Evolutionary conservation across 2,888 invertebrate genomes (phyloP).

Genomic region (Neoascia interrupta): DNA sequence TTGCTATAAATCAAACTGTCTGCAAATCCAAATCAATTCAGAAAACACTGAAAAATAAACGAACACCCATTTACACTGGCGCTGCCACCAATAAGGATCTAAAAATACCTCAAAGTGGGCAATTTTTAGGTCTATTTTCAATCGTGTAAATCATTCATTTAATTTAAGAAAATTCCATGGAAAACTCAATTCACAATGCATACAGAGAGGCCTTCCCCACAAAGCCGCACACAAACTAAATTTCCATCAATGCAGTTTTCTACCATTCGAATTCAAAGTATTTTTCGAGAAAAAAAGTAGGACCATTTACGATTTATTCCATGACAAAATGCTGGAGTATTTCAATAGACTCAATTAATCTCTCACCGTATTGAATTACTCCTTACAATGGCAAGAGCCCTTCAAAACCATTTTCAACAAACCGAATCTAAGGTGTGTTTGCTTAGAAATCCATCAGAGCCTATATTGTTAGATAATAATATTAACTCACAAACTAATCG

Average conservation of each 20-base stretch:
- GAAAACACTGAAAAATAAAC: not conserved
- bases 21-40: conserved; percentile 1
- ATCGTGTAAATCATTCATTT: conserved; percentile 56
- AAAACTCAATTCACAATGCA: conserved; percentile 17
- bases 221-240: not conserved
- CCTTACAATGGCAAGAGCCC: conserved; percentile 20
- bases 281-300: conserved; percentile 36
- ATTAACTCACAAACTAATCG: conserved; percentile 14
- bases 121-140: conserved; percentile 45
- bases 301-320: conserved; percentile 19
- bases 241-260: conserved; percentile 22
- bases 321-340: not conserved
- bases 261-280: conserved; percentile 20
- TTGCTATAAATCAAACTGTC: conserved; percentile 36
- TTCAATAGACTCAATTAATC: conserved; percentile 41
- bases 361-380: not conserved
- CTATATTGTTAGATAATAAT: conserved; percentile 2
- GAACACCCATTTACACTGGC: conserved; percentile 17
- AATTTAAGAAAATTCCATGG: conserved; percentile 46
- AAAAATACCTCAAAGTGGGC: conserved; percentile 47
- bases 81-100: conserved; percentile 39
- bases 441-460: conserved; percentile 1
- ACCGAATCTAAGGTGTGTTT: conserved; percentile 18
- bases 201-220: conserved; percentile 32
- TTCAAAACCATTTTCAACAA: not conserved